These are phyloP conservation scores for Dermatemys mawii DNA, from an alignment of 2,113 vertebrate species.

Conservation along the genomic window DNA sequence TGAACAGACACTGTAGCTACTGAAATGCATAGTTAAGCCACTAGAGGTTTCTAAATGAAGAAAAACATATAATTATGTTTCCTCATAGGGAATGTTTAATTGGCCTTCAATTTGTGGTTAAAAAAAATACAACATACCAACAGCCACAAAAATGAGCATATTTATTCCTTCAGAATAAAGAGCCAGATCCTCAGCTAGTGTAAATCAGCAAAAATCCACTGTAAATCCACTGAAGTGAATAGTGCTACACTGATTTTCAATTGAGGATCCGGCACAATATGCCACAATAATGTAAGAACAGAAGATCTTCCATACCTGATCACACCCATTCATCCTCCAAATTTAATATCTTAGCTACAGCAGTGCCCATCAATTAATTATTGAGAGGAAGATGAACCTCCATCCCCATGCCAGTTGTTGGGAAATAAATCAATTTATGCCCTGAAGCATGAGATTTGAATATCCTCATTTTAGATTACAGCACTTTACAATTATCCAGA, in stretches of 20 bases:
- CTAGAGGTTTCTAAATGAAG: not conserved
- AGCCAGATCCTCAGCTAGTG: not conserved
- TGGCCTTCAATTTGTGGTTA: not conserved
- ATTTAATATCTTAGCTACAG: not conserved
- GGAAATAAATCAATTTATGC: not conserved
- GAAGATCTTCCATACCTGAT: not conserved
- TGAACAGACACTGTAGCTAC: not conserved
- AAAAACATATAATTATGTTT: not conserved
- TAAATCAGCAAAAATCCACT: not conserved
- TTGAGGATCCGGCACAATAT: not conserved
- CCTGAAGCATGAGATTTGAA: not conserved
- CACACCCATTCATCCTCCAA: not conserved
- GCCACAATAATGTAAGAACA: not conserved
- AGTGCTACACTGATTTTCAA: not conserved
- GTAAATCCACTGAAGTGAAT: not conserved
- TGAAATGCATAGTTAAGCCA: not conserved
- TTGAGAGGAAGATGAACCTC: slow-evolving; percentile 10
- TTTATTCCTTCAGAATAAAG: not conserved
- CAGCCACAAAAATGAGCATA: not conserved
- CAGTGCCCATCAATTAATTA: not conserved
- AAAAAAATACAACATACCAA: not conserved
- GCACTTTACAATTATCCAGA: not conserved
- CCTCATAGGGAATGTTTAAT: not conserved
- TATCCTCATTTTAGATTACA: not conserved
- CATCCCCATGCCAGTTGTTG: not conserved